phyloP scores from a whole-genome alignment of 2,888 invertebrate genomes.

The Hipparchia sbordonii region DNA sequence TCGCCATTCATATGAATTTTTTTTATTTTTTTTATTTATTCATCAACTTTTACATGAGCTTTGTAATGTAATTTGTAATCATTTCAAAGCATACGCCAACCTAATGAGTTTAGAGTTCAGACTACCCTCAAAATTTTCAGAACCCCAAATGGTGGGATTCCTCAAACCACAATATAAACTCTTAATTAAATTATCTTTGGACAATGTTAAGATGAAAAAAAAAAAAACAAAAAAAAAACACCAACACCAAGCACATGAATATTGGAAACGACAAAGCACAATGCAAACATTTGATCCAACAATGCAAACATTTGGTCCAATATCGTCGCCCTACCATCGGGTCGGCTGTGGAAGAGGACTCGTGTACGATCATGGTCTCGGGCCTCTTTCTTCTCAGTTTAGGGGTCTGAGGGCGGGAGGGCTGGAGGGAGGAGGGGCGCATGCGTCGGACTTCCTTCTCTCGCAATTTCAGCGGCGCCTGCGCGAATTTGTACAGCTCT shows the following conservation, averaged over 20 bases:
- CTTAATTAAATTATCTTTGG: too few species aligned
- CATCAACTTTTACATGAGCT: too few species aligned
- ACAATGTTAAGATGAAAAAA: not conserved
- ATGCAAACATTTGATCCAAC: conserved; percentile 6
- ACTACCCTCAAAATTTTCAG: not conserved
- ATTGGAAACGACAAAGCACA: conserved; percentile 4
- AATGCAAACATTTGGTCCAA: not conserved
- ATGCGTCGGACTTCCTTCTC: conserved; percentile 36
- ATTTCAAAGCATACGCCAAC: too few species aligned
- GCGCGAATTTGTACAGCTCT: conserved; percentile 64
- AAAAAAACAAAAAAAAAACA: not conserved
- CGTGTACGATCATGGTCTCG: conserved; percentile 55
- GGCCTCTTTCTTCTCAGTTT: conserved; percentile 41
- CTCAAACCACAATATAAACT: too few species aligned
- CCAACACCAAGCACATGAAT: not conserved
- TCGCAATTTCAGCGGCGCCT: conserved; percentile 44
- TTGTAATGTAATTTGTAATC: too few species aligned
- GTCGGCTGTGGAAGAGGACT: conserved; percentile 46
- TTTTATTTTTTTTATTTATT: too few species aligned
- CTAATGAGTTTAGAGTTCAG: too few species aligned
- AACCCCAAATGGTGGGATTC: not conserved
- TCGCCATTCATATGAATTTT: too few species aligned
- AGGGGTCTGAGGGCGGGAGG: conserved; percentile 51
- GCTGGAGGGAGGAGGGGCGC: conserved; percentile 53
- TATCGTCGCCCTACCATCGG: conserved; percentile 46